Evolutionary conservation across 92 coral and sea anemone genomes (phyloP), one percentile per base, ranked within the genome.

Genomic region (Palythoa caribaeorum): DNA sequence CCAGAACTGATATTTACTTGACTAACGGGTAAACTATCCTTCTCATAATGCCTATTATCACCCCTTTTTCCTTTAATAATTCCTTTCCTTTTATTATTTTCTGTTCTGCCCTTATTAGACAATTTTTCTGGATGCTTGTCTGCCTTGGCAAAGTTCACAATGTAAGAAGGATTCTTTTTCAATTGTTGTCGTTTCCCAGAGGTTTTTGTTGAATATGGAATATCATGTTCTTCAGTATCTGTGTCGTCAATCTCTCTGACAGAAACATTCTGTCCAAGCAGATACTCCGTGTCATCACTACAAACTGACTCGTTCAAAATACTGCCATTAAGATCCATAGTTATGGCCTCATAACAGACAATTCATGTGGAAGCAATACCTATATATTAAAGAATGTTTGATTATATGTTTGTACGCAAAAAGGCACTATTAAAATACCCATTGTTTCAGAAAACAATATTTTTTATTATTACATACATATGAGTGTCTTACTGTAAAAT

Each of bases 201-300:
- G 20, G 53, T 54, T 47, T 69, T 76, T 78, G 53, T 50, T 28
- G 78, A 71, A 68, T 87, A 75, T 28, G 74, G 83, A 21, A 83
- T 50, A 10, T 72, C 89, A 9, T 79, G 72, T 28, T 81, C 86
- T 54, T 84, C 87, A 38, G 78, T 90, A 38, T 94, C 98, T 47
- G 88, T 88, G 53, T 92, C 96, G 65, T 97, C 99, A 68, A 97
- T 92, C 79, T 97, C 99, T 53, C 96, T 91, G 57, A 97, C 57
- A 19, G 99, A 97, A 51, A 94, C 93, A 90, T 95, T 97, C 80
- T 95, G 98, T 60, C 97, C 96, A 4, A 96, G 89, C 44, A 97
- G 93, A 80, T 93, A 93, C 65, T 95, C 99, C 0, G 99, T 97
- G 83, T 97, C 98, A 62, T 97, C 99, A 75, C 99, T 97, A 79